A percentile compares a stretch with the other conserved stretches of the same genome.
Evolutionary conservation across 1,140 invertebrate species (phyloP).

Genomic region (Zaprionus taronus): DNA sequence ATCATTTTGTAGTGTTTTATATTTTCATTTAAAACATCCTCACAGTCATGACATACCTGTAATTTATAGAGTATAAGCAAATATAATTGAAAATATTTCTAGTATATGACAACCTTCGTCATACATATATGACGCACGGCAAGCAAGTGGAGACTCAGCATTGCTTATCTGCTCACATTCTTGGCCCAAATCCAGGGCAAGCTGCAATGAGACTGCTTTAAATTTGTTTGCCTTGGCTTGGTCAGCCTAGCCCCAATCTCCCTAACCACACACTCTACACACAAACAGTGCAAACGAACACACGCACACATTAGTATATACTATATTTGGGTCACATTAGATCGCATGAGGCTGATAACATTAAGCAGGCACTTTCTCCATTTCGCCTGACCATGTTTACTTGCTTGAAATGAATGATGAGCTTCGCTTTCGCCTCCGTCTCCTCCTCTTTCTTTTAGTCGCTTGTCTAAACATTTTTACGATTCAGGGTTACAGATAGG

Average conservation of each 20-base stretch:
- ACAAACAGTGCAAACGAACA: neutral
- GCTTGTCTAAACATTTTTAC: constrained; percentile 76
- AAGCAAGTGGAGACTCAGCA: neutral
- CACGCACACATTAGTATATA: constrained; percentile 17
- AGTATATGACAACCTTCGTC: neutral
- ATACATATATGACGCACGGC: neutral
- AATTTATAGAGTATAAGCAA: neutral
- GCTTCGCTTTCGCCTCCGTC: constrained; percentile 20
- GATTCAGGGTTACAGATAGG: constrained; percentile 80
- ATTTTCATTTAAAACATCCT: neutral
- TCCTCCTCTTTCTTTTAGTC: constrained; percentile 12
- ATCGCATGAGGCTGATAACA: constrained; percentile 66
- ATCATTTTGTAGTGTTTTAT: neutral
- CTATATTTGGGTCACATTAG: constrained; percentile 74
- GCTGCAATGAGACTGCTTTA: constrained; percentile 44
- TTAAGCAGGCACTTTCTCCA: constrained; percentile 57
- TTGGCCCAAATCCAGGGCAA: constrained; percentile 30
- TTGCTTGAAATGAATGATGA: constrained; percentile 74
- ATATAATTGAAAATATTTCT: neutral
- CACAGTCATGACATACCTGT: neutral
- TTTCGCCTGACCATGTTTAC: constrained; percentile 64
- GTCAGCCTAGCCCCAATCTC: constrained; percentile 26
- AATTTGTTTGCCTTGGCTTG: constrained; percentile 50
- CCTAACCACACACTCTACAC: neutral
- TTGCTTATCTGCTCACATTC: constrained; percentile 3